Base-by-base conservation (phyloP, 2,888 invertebrate genomes). In the Archips crataeganus region DNA sequence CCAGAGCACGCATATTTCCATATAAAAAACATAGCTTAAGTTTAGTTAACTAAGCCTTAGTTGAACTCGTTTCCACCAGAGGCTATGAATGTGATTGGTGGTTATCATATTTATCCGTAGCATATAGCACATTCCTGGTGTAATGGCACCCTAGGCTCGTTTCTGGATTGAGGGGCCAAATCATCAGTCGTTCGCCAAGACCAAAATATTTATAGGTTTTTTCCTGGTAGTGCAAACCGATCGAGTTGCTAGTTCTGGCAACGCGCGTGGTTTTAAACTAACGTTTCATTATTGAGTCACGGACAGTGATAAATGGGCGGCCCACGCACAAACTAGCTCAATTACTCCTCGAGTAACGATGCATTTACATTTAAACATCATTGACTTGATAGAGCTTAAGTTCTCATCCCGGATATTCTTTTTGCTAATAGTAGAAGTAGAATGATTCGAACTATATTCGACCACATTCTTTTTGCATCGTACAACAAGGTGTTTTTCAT, bases 261-360 rank as follows among this genome's bases (percentile, higher is more conserved):
- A n/a, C 42, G 62, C 36, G 62, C 62, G 39, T 23, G 39, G 23
- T 39, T 62, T 9, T 62, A 5, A 34, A 45, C 23, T 34, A 34
- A 32, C 32, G 6, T 10, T 10, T 65, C 64, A 51, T 51, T 51
- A 65, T 65, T 51, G 65, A 65, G 65, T 51, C 65, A 51, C 36
- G 49, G 36, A 36, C 49, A 49, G n/a, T 65, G 49, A 65, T 51
- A 13, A 49, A 65, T 51, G 51, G 62, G 11, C 65, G 3, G 65
- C 65, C 65, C 65, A 65, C 65, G 65, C 51, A 36, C 65, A 65
- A 32, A 42, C 42, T 15, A 63, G 47, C 32, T 39, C 60, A 23
- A 47, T 32, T 42, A 47, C 47, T 49, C 34, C 32, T 34, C 23
- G 11, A 45, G 23, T 62, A 49, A 49, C 42, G 47, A 42, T 47